A percentile compares a stretch with the other conserved stretches of the same genome.
These are phyloP conservation scores for Enteromius viviparus DNA, from an alignment of 2,797 vertebrate genomes.

Conservation along the genomic window DNA sequence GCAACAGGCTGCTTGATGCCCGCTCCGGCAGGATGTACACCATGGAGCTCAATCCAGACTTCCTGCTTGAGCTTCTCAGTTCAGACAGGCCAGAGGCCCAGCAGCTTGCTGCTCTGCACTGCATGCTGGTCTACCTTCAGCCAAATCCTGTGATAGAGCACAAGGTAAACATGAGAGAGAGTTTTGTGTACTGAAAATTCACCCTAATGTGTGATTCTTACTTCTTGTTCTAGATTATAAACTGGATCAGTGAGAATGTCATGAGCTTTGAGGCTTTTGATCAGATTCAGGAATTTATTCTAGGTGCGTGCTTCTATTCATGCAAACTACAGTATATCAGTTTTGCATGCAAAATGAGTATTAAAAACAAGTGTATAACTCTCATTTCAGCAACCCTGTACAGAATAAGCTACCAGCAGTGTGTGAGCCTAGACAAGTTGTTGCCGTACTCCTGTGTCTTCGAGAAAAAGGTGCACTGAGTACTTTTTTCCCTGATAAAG, in stretches of 20 bases:
- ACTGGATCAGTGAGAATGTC: constrained; percentile 88
- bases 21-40: constrained; percentile 75
- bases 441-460: constrained; percentile 88
- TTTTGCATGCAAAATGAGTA: not conserved
- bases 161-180: constrained; percentile 67
- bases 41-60: constrained; percentile 71
- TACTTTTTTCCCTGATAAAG: not conserved
- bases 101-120: constrained; percentile 87
- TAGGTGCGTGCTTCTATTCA: constrained; percentile 78
- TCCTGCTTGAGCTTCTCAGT: constrained; percentile 80
- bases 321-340: not conserved
- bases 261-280: constrained; percentile 86
- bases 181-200: constrained; percentile 1
- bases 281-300: constrained; percentile 94
- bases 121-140: constrained; percentile 82
- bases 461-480: constrained; percentile 57
- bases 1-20: constrained; percentile 77
- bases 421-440: constrained; percentile 82
- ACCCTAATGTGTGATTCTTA: not conserved
- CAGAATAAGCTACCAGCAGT: constrained; percentile 82
- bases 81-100: constrained; percentile 75
- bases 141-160: constrained; percentile 73
- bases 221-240: constrained; percentile 81
- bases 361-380: constrained; percentile 49
- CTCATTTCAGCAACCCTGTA: constrained; percentile 84